These are phyloP conservation scores for Trachelus troglodyta DNA, from an alignment of 2,888 invertebrate genomes.

Conservation along the genomic window DNA sequence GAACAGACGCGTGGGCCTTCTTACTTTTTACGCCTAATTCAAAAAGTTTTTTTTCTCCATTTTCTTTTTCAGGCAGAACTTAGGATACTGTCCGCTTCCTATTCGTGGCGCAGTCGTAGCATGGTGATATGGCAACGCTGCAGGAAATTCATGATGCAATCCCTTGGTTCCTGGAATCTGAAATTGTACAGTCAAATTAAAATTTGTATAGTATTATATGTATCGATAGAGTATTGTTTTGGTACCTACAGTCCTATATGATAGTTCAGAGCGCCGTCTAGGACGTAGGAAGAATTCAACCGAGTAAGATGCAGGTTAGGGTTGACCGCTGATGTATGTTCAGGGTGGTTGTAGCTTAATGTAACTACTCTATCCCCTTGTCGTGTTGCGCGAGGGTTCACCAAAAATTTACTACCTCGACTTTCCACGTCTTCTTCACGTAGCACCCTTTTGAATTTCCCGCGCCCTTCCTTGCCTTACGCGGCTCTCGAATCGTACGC, in stretches of 20 bases:
- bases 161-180: background rate
- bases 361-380: conserved; percentile 2
- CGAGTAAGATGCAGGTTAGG: conserved; percentile 1
- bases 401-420: background rate
- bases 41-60: conserved; percentile 14
- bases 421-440: background rate
- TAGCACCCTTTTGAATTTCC: background rate
- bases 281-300: background rate
- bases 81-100: background rate
- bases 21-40: conserved; percentile 20
- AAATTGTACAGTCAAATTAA: background rate
- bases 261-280: background rate
- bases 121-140: background rate
- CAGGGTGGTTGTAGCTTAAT: background rate
- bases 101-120: background rate
- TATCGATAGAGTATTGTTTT: background rate
- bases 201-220: no score
- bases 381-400: background rate
- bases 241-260: background rate
- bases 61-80: no score
- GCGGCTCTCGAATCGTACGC: background rate
- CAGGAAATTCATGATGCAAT: background rate
- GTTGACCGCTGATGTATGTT: conserved; percentile 7
- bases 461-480: background rate
- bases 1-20: background rate